phyloP scores from a whole-genome alignment of 2,888 invertebrate genomes.

The Caenorhabditis becei region DNA sequence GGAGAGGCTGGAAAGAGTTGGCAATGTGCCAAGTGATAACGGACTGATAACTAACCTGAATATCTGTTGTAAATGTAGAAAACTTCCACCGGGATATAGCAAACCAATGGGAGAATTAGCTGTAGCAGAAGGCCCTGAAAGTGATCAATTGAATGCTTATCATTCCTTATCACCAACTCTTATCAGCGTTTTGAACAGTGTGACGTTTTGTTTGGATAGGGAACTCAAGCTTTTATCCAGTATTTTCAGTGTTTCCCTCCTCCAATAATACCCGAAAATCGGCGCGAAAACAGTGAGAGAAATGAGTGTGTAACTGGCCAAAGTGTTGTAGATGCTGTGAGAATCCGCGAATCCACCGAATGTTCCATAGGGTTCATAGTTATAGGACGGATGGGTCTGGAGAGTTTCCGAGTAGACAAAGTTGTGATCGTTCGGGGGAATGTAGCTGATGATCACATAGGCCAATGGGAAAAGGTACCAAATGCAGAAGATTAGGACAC shows the following conservation, averaged over 20 bases:
- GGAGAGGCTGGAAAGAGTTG: too few relatives aligned
- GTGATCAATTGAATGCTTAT: neutral
- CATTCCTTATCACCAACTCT: neutral
- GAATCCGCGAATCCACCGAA: slow-evolving; percentile 55
- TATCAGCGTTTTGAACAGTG: slow-evolving; percentile 30
- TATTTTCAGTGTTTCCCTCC: slow-evolving; percentile 39
- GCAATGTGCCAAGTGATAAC: neutral
- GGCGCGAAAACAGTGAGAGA: slow-evolving; percentile 11
- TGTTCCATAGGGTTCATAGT: slow-evolving; percentile 16
- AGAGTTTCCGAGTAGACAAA: slow-evolving; percentile 39
- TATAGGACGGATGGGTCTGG: slow-evolving; percentile 29
- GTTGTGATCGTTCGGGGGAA: slow-evolving; percentile 32
- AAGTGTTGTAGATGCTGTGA: slow-evolving; percentile 37
- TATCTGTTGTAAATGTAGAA: slow-evolving; percentile 49
- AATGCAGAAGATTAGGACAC: slow-evolving; percentile 10
- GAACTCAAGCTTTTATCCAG: slow-evolving; percentile 13
- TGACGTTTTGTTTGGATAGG: slow-evolving; percentile 15
- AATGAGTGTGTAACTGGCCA: slow-evolving; percentile 14
- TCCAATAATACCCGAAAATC: slow-evolving; percentile 31
- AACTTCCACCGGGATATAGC: slow-evolving; percentile 37
- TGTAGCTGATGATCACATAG: slow-evolving; percentile 32
- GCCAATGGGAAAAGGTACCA: slow-evolving; percentile 22
- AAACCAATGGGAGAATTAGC: slow-evolving; percentile 32
- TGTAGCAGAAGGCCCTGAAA: slow-evolving; percentile 43
- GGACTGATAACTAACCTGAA: slow-evolving; percentile 6